Conservation (phyloP, 2,113 vertebrate species). For the Melanotaenia duboulayi region DNA sequence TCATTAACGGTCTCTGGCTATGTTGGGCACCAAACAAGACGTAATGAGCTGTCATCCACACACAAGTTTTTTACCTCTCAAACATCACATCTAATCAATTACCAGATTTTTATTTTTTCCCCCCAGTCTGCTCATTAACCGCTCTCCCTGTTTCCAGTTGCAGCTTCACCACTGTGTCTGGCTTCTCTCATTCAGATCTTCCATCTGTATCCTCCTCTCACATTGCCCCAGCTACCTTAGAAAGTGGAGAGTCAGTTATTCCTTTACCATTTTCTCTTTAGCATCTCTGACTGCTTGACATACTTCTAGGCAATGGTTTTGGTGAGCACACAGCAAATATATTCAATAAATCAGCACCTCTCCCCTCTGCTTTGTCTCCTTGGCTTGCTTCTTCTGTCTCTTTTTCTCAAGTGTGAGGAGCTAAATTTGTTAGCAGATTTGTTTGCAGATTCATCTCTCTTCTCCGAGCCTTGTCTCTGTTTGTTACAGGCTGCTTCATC, state of each 20-base stretch:
- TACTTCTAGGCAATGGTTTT: constrained; percentile 38
- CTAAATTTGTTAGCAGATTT: constrained; percentile 68
- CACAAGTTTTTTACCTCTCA: constrained; percentile 20
- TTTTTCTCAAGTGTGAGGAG: constrained; percentile 25
- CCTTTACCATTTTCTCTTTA: background rate
- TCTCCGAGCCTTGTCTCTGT: constrained; percentile 51
- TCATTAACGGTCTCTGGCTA: constrained; percentile 27
- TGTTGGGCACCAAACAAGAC: constrained; percentile 33
- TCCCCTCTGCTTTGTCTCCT: constrained; percentile 1
- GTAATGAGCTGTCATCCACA: constrained; percentile 36
- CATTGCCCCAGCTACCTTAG: constrained; percentile 26
- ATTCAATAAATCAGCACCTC: constrained; percentile 55
- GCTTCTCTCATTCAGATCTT: constrained; percentile 66
- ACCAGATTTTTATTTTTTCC: constrained; percentile 17
- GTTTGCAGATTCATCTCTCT: constrained; percentile 60
- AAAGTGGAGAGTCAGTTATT: constrained; percentile 33
- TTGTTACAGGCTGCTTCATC: constrained; percentile 57
- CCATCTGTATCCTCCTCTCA: constrained; percentile 42
- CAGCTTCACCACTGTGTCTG: constrained; percentile 59
- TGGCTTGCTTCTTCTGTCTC: background rate
- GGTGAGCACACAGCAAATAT: constrained; percentile 45
- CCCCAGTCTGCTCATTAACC: constrained; percentile 61
- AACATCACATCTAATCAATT: constrained; percentile 28
- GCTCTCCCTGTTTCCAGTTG: constrained; percentile 26
- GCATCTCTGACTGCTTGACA: constrained; percentile 23